Evolutionary conservation across 2,797 vertebrate species (phyloP).

Genomic region (Hemitrygon akajei): DNA sequence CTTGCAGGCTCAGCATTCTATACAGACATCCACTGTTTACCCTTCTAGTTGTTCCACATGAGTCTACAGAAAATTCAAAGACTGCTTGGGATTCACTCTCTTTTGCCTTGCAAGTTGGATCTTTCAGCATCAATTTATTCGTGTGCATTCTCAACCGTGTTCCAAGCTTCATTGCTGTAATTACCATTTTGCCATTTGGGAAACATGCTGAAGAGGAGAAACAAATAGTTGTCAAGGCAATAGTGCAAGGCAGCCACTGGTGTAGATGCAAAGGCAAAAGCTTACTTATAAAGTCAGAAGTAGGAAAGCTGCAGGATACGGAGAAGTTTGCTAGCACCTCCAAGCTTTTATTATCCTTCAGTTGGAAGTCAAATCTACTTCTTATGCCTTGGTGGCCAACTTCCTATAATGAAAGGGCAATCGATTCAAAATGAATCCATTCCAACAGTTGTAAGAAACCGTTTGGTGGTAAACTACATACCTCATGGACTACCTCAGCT

Average conservation of each 20-base stretch:
- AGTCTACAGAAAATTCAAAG: slow-evolving; percentile 47
- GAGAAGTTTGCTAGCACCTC: slow-evolving; percentile 46
- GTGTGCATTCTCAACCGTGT: slow-evolving; percentile 54
- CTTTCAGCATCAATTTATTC: slow-evolving; percentile 57
- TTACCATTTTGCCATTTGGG: slow-evolving; percentile 64
- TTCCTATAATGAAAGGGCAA: slow-evolving; percentile 39
- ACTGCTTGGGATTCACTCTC: slow-evolving; percentile 44
- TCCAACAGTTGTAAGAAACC: neutral
- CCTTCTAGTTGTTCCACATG: slow-evolving; percentile 49
- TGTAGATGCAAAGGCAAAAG: too few relatives aligned
- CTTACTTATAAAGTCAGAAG: slow-evolving; percentile 50
- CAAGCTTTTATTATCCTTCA: slow-evolving; percentile 46
- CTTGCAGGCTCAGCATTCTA: too few relatives aligned
- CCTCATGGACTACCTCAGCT: slow-evolving; percentile 46
- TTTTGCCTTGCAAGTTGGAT: slow-evolving; percentile 59
- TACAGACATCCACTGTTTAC: slow-evolving; percentile 39
- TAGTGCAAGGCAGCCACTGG: neutral
- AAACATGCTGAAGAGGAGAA: slow-evolving; percentile 60
- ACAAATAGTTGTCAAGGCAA: neutral
- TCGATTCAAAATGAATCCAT: neutral
- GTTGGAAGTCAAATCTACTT: slow-evolving; percentile 44
- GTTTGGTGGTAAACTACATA: slow-evolving; percentile 39
- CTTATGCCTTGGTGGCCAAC: slow-evolving; percentile 45
- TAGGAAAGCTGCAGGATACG: slow-evolving; percentile 49
- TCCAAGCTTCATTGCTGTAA: slow-evolving; percentile 61